These are phyloP conservation scores for Brachionus sp. DNA, from an alignment of 1,140 invertebrate genomes.

Conservation along the genomic window DNA sequence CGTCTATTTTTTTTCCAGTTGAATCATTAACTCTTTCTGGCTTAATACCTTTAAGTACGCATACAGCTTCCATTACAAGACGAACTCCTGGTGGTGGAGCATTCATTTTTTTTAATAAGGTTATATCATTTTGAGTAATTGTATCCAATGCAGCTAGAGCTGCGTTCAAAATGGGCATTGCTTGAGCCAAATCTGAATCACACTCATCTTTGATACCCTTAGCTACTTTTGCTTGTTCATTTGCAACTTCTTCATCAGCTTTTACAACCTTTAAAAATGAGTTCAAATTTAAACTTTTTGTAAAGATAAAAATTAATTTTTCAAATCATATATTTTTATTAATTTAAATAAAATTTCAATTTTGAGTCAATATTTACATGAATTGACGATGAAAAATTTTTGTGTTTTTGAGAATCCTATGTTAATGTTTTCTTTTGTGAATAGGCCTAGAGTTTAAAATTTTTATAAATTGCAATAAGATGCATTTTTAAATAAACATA, in stretches of 20 bases:
- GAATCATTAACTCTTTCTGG: conserved; percentile 58
- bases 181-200: conserved; percentile 58
- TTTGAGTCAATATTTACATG: no score
- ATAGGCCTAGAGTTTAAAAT: no score
- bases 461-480: no score
- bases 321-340: no score
- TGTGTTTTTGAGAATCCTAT: no score
- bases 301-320: no score
- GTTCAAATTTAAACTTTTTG: not conserved
- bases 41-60: conserved; percentile 59
- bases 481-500: no score
- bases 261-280: conserved; percentile 54
- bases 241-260: conserved; percentile 60
- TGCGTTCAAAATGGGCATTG: conserved; percentile 58
- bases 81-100: conserved; percentile 55
- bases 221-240: conserved; percentile 58
- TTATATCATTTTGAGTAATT: conserved; percentile 58
- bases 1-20: conserved; percentile 60
- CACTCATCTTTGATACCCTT: conserved; percentile 60
- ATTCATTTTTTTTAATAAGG: conserved; percentile 59
- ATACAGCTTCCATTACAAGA: conserved; percentile 59
- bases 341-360: no score
- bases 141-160: conserved; percentile 59
- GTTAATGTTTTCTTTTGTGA: no score
- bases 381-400: no score